These are phyloP conservation scores for Hipposideros larvatus DNA, from an alignment of 2,797 vertebrate genomes.

Conservation along the genomic window DNA sequence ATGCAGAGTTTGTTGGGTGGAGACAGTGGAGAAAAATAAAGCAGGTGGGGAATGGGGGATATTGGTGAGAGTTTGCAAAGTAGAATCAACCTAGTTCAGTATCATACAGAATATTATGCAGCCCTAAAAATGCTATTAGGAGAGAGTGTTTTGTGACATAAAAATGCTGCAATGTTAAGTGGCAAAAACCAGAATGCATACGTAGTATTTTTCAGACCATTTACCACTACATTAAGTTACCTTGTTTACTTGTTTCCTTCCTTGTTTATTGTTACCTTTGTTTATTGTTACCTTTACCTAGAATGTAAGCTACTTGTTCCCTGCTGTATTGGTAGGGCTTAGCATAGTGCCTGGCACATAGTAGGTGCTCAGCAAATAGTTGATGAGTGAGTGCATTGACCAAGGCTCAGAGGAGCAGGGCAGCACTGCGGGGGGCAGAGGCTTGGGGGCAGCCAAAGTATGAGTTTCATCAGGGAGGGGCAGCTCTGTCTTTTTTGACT, in stretches of 20 bases:
- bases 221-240: not conserved
- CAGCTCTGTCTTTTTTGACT: not conserved
- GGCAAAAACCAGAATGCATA: not conserved
- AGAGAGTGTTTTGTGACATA: not conserved
- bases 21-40: too few species aligned
- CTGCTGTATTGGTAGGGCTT: not conserved
- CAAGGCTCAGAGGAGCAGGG: not conserved
- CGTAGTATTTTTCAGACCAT: not conserved
- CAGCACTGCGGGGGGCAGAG: fast-evolving
- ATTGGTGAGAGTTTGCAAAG: not conserved
- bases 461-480: not conserved
- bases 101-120: not conserved
- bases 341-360: fast-evolving
- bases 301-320: not conserved
- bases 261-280: not conserved
- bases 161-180: not conserved
- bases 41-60: fast-evolving
- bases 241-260: not conserved
- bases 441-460: not conserved
- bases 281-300: too few species aligned
- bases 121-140: not conserved
- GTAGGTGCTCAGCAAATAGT: not conserved
- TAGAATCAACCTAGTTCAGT: not conserved
- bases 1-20: not conserved
- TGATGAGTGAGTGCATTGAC: too few species aligned